Percentiles rank a stretch among this genome's conserved stretches.
These are phyloP conservation scores for Gasteruption jaculator DNA, from an alignment of 2,888 invertebrate species.

Conservation along the genomic window DNA sequence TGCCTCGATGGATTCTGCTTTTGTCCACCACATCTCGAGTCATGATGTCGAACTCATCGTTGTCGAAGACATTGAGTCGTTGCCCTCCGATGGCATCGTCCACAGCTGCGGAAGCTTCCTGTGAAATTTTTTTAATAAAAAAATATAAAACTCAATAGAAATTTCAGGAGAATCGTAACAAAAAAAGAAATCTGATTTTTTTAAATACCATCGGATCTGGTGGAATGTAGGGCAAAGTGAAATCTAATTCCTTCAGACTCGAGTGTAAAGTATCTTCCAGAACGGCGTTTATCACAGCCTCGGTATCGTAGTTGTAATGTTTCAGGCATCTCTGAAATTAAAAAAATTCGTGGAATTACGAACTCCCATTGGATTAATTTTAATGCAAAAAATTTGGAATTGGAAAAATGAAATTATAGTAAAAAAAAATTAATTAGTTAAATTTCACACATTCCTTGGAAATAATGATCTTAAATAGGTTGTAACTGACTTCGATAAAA, in stretches of 20 bases:
- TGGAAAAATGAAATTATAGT: constrained; percentile 1
- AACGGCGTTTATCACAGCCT: constrained; percentile 76
- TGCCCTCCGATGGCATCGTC: constrained; percentile 37
- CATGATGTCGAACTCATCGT: constrained; percentile 74
- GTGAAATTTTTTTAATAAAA: too few relatives aligned
- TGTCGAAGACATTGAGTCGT: constrained; percentile 68
- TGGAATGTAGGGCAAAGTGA: constrained; percentile 61
- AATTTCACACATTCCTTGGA: background rate
- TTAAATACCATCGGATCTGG: constrained; percentile 55
- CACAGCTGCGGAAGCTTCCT: constrained; percentile 30
- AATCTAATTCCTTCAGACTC: constrained; percentile 52
- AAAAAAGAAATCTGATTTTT: constrained; percentile 1
- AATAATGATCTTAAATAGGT: constrained; percentile 1
- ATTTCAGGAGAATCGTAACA: constrained; percentile 2
- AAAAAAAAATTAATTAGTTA: background rate
- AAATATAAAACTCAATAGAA: background rate
- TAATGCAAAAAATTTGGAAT: background rate
- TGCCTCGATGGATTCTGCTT: constrained; percentile 53
- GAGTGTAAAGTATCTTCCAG: constrained; percentile 69
- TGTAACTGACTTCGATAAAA: constrained; percentile 55
- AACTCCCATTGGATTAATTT: background rate
- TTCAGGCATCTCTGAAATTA: constrained; percentile 68
- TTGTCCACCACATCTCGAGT: constrained; percentile 58
- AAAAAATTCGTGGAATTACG: constrained; percentile 33
- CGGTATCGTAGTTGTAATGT: constrained; percentile 71